Base-by-base conservation (phyloP, 2,797 vertebrate genomes). In the Arremon aurantiirostris region DNA sequence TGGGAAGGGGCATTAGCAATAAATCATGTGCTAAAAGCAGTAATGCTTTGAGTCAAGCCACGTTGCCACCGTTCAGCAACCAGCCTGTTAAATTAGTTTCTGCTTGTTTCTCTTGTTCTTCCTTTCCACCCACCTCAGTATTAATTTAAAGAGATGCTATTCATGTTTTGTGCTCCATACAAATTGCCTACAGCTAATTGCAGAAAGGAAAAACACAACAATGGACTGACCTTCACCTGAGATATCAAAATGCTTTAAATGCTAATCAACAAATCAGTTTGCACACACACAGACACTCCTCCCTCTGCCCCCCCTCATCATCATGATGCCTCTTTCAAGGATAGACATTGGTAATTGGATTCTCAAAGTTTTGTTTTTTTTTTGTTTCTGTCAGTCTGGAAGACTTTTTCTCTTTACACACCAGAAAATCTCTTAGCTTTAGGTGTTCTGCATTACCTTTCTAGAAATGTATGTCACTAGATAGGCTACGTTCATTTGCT, bases 21-120 rank as follows among this genome's bases (percentile, higher is more conserved):
- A 96, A 92, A 96, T 96, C 93, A 93, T 91, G 86, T 57, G 60
- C 89, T 97, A 94, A 95, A 93, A 92, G 91, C 90, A 73, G 83
- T 80, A 93, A 90, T 89, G 79, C 76, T 96, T 86, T 81, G 77
- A 92, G 91, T 96, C 84, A 93, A 83, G 59, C 83, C 44, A 12
- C 6, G 18, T 87, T 92, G 88, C 87, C 81, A 84, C 82, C 18
- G 42, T 92, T 94, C 86, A 93, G 77, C 89, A 92, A 46, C 63
- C 79, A 90, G 85, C 46, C 63, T 93, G 91, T 93, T 96, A 93
- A 96, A 79, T 86, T 91, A 91, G 55, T 57, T 84, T 49, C 55
- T 86, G 47, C 82, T 93, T 91, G 87, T 95, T 93, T 86, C 90
- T 90, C 76, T 70, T 92, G 65, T 86, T 95, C 91, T 70, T 72